Evolutionary conservation across 2,888 invertebrate genomes (phyloP).

Genomic region (Rhamphomyia laevipes): DNA sequence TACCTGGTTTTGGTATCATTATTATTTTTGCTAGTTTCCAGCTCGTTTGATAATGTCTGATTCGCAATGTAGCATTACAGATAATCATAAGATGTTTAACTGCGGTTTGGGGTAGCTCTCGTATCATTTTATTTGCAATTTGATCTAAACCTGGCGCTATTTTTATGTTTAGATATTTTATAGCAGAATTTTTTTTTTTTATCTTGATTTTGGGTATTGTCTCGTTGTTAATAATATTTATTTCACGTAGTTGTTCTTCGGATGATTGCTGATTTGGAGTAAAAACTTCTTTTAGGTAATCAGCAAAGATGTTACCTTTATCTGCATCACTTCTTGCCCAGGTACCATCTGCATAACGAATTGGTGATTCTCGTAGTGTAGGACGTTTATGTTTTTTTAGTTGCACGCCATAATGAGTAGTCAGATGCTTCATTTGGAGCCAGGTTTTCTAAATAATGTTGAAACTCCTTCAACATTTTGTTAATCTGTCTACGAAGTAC

Average conservation of each 20-base stretch:
- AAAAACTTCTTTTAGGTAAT: neutral
- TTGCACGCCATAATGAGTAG: neutral
- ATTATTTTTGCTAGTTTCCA: conserved; percentile 1
- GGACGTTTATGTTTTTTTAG: neutral
- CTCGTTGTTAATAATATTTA: too few species aligned
- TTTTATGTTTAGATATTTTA: too few species aligned
- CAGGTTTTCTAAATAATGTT: too few species aligned
- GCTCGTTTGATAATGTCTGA: too few species aligned
- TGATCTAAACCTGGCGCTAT: neutral
- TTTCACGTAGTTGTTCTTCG: too few species aligned
- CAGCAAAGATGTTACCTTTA: neutral
- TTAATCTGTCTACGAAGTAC: too few species aligned
- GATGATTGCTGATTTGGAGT: too few species aligned
- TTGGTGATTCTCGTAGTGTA: neutral
- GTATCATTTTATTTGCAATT: neutral
- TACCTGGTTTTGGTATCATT: conserved; percentile 5
- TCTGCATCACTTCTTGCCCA: neutral
- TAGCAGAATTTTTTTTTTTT: too few species aligned
- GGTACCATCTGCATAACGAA: neutral
- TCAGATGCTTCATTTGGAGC: too few species aligned
- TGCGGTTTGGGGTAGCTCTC: neutral
- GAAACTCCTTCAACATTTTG: too few species aligned
- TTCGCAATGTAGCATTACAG: too few species aligned
- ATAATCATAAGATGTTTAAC: neutral
- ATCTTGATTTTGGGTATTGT: too few species aligned